These are phyloP conservation scores for Mareca penelope DNA, from an alignment of 2,797 vertebrate species.

Conservation along the genomic window DNA sequence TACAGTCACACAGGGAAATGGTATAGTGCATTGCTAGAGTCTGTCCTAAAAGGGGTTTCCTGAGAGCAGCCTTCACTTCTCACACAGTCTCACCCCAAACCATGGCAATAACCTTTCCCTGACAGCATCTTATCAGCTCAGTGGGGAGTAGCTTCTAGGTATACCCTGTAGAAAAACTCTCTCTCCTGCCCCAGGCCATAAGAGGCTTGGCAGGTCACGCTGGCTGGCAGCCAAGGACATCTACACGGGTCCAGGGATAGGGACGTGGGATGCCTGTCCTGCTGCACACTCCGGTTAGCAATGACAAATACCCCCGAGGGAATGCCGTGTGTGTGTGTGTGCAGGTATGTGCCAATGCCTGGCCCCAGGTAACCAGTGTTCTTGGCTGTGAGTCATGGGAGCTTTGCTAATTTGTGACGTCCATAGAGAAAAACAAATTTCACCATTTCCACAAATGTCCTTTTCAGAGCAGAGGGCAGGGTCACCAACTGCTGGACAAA, in stretches of 20 bases:
- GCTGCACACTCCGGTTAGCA: neutral
- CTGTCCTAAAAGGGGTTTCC: neutral
- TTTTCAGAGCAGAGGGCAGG: slow-evolving; percentile 26
- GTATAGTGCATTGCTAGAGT: neutral
- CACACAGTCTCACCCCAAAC: neutral
- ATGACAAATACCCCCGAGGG: neutral
- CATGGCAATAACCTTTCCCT: neutral
- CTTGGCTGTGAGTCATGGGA: neutral
- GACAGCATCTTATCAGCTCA: neutral
- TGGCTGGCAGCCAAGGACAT: neutral
- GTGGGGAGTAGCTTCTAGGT: neutral
- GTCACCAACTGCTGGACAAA: slow-evolving; percentile 15
- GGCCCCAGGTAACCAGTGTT: neutral
- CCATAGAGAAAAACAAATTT: neutral
- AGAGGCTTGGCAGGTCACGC: accelerated
- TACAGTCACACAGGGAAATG: neutral
- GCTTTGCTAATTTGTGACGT: neutral
- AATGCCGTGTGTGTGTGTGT: neutral
- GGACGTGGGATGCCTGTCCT: neutral
- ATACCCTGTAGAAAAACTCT: neutral
- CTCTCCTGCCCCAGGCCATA: neutral
- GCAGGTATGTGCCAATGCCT: neutral
- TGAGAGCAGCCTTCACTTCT: neutral
- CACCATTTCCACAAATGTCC: slow-evolving; percentile 61
- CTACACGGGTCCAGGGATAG: neutral